Percentiles rank a stretch among this genome's conserved stretches.
Conservation (phyloP, 2,888 invertebrate species). For the Dynastes maya region DNA sequence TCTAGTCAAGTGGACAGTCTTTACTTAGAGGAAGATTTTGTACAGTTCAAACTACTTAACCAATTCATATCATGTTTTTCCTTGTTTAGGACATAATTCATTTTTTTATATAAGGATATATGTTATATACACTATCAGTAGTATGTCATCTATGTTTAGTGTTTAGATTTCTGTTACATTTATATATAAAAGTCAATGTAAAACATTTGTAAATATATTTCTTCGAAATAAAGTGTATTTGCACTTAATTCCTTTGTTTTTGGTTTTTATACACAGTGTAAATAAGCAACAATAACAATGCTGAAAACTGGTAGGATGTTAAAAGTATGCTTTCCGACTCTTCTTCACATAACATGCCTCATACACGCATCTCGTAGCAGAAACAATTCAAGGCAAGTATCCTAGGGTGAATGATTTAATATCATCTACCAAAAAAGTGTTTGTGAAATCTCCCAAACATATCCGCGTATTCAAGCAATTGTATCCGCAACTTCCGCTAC, state of each 20-base stretch:
- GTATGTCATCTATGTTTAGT: conserved; percentile 4
- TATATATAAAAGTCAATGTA: neutral
- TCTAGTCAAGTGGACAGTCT: conserved; percentile 39
- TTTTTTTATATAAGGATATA: conserved; percentile 4
- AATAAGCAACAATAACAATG: too few species aligned
- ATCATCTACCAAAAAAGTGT: too few species aligned
- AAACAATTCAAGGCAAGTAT: too few species aligned
- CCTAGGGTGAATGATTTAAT: too few species aligned
- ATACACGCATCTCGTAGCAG: too few species aligned
- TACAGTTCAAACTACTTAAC: neutral
- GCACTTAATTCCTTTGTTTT: neutral
- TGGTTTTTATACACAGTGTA: neutral
- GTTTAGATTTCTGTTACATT: conserved; percentile 32
- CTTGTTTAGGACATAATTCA: conserved; percentile 3
- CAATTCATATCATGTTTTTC: neutral
- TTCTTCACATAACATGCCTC: too few species aligned
- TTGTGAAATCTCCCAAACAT: too few species aligned
- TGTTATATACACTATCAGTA: conserved; percentile 9
- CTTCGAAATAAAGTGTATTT: conserved; percentile 12
- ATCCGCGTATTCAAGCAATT: too few species aligned
- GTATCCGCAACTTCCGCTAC: too few species aligned
- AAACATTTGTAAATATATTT: conserved; percentile 18
- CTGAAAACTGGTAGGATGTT: too few species aligned
- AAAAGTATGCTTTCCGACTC: too few species aligned
- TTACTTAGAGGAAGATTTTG: conserved; percentile 13